These are phyloP conservation scores for Colaptes auratus DNA, from an alignment of 2,113 vertebrate species.

Conservation along the genomic window DNA sequence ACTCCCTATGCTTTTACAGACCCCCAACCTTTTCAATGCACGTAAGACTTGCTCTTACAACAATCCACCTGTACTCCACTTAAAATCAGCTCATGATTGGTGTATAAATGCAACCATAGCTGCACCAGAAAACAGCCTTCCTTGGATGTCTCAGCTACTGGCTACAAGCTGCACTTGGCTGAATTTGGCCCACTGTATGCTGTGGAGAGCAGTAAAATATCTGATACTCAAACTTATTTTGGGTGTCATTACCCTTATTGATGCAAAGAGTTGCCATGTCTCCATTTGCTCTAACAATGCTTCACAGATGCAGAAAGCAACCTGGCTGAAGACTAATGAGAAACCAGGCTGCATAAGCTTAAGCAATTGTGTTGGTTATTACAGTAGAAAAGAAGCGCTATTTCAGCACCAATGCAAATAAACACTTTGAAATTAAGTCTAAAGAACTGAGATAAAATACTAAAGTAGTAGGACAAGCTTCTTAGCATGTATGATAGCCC, in stretches of 20 bases:
- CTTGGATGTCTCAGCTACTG: neutral
- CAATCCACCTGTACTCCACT: neutral
- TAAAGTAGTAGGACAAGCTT: neutral
- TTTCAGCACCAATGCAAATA: neutral
- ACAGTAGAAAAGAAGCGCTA: neutral
- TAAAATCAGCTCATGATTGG: neutral
- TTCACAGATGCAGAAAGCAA: neutral
- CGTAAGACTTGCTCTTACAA: neutral
- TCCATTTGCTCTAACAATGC: neutral
- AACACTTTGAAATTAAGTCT: neutral
- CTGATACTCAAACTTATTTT: neutral
- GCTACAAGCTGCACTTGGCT: neutral
- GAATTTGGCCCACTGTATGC: neutral
- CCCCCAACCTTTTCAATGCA: neutral
- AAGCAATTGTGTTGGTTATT: neutral
- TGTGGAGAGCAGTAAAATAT: neutral
- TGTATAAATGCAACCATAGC: neutral
- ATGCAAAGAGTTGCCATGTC: neutral
- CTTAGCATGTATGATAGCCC: neutral
- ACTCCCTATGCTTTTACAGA: neutral
- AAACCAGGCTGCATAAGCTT: neutral
- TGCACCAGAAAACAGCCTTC: neutral
- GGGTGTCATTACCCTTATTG: neutral
- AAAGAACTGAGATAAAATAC: neutral
- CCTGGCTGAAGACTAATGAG: neutral